These are phyloP conservation scores for Phalloptychus januarius DNA, from an alignment of 2,797 vertebrate genomes.

Conservation along the genomic window DNA sequence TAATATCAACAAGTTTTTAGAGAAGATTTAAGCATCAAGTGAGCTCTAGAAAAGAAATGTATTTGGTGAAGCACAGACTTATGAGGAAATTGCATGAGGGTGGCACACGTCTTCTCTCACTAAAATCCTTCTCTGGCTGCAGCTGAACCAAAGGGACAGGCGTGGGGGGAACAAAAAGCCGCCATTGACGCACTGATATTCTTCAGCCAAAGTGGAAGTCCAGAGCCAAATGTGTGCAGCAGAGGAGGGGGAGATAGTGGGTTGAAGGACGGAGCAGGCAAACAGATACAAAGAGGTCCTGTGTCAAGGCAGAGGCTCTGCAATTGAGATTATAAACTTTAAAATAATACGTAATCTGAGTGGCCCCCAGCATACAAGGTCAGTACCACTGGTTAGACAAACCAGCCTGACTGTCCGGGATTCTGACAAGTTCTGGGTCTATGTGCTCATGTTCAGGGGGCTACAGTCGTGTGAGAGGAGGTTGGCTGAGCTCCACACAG, in stretches of 20 bases:
- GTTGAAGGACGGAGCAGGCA: slow-evolving; percentile 55
- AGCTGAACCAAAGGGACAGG: slow-evolving; percentile 56
- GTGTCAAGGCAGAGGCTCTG: slow-evolving; percentile 59
- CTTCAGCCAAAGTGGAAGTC: slow-evolving; percentile 69
- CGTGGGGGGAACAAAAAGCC: slow-evolving; percentile 56
- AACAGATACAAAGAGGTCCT: slow-evolving; percentile 73
- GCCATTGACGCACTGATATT: slow-evolving; percentile 73
- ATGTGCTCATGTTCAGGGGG: slow-evolving; percentile 57
- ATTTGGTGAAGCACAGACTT: slow-evolving; percentile 48
- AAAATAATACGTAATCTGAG: slow-evolving; percentile 74
- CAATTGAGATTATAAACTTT: slow-evolving; percentile 66
- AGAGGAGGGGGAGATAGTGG: slow-evolving; percentile 40
- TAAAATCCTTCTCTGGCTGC: slow-evolving; percentile 59
- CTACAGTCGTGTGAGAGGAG: slow-evolving; percentile 53
- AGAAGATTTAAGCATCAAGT: slow-evolving; percentile 32
- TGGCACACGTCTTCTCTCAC: slow-evolving; percentile 53
- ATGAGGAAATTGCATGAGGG: slow-evolving; percentile 60
- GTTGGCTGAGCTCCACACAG: slow-evolving; percentile 62
- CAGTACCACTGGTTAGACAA: slow-evolving; percentile 49
- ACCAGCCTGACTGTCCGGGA: slow-evolving; percentile 51
- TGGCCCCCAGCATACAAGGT: slow-evolving; percentile 49
- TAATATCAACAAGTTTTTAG: slow-evolving; percentile 23
- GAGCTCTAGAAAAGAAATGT: slow-evolving; percentile 38
- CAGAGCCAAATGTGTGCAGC: slow-evolving; percentile 68
- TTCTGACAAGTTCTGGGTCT: slow-evolving; percentile 64